These are phyloP conservation scores for Zhuqinia jingwanae DNA, from an alignment of 2,888 invertebrate genomes.

Conservation along the genomic window DNA sequence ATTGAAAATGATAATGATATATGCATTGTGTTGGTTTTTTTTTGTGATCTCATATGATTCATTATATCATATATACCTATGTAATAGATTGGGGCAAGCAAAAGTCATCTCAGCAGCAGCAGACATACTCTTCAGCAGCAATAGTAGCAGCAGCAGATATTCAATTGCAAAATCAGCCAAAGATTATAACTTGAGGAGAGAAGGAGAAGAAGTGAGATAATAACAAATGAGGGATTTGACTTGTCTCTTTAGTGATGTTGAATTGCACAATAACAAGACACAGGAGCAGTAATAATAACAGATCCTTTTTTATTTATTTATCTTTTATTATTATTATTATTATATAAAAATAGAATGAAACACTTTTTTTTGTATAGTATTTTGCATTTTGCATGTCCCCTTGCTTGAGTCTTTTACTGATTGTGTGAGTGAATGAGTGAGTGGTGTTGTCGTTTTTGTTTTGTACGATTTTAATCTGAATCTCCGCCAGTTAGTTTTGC, in stretches of 20 bases:
- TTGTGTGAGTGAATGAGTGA: too few species aligned
- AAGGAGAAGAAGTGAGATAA: slow-evolving; percentile 6
- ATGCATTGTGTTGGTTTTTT: background rate
- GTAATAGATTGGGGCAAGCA: slow-evolving; percentile 9
- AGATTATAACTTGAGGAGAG: background rate
- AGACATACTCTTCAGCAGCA: background rate
- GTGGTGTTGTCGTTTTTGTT: slow-evolving; percentile 14
- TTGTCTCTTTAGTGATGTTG: slow-evolving; percentile 35
- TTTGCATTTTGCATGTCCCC: slow-evolving; percentile 26
- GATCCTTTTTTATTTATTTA: slow-evolving; percentile 16
- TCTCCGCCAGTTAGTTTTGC: slow-evolving; percentile 51
- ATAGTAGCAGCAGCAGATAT: background rate
- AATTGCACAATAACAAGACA: slow-evolving; percentile 50
- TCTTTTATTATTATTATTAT: too few species aligned
- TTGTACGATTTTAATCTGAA: slow-evolving; percentile 61
- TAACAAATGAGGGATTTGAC: slow-evolving; percentile 32
- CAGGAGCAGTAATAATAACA: slow-evolving; percentile 13
- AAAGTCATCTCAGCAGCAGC: background rate
- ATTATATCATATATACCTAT: slow-evolving; percentile 7
- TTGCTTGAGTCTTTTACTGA: background rate
- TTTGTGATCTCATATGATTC: slow-evolving; percentile 27
- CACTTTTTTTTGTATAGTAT: background rate
- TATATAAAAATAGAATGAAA: slow-evolving; percentile 30
- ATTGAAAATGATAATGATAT: slow-evolving; percentile 27
- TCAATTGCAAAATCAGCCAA: too few species aligned